A percentile compares a stretch with the other conserved stretches of the same genome.
These are phyloP conservation scores for Helogale parvula DNA, from an alignment of 2,113 vertebrate genomes.

Conservation along the genomic window DNA sequence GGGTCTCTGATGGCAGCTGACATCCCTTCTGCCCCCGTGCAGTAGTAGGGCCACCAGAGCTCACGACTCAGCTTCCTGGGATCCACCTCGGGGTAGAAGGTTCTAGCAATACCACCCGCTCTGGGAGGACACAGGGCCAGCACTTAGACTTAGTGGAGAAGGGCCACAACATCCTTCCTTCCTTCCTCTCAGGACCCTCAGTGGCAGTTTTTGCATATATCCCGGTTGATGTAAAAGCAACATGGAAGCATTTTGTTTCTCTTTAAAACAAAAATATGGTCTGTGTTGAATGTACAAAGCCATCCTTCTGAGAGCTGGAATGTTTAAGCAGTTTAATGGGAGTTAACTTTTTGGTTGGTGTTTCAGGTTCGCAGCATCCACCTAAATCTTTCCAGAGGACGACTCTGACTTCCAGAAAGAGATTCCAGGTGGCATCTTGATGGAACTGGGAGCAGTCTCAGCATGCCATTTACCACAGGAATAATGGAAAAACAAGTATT, in stretches of 20 bases:
- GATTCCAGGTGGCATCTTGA: constrained; percentile 85
- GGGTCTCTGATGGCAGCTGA: background rate
- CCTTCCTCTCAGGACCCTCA: background rate
- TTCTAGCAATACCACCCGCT: background rate
- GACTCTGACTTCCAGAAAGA: constrained; percentile 79
- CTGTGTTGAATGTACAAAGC: background rate
- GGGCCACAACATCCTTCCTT: background rate
- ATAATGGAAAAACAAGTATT: constrained; percentile 44
- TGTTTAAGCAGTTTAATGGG: background rate
- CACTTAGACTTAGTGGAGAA: fast-evolving
- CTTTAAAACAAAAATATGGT: background rate
- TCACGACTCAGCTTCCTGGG: no score
- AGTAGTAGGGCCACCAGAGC: fast-evolving
- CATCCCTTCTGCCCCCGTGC: background rate
- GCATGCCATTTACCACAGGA: background rate
- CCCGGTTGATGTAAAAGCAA: background rate
- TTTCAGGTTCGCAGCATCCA: constrained; percentile 85
- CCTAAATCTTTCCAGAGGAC: constrained; percentile 84
- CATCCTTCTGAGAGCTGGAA: background rate
- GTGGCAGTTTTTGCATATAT: background rate
- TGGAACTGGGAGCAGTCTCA: background rate
- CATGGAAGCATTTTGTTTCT: background rate
- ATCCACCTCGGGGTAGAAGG: background rate
- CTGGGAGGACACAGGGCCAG: background rate
- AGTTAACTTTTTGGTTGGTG: constrained; percentile 6